Base-by-base conservation (phyloP, 2,797 vertebrate species). In the Eutrigla gurnardus region DNA sequence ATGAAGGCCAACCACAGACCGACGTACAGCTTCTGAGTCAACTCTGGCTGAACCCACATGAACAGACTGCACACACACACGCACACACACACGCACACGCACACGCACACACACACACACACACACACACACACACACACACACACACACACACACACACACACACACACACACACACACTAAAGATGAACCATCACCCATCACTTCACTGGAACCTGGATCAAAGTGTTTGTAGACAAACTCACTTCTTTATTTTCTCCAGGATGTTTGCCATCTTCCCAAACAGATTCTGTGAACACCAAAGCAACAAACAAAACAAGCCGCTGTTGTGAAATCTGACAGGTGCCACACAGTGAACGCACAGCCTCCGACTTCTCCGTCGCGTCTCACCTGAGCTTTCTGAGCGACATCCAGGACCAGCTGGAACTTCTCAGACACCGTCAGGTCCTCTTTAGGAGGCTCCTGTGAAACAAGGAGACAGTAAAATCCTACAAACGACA, bases 201-300 rank as follows among this genome's bases (percentile, higher is more conserved):
- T 35, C 3, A 6, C 6, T 40, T 61, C 32, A 17, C 39, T 52
- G 5, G 17, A 45, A 60, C 36, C 8, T 49, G 10, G 6, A 63
- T 60, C 7, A 1, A 52, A 25, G 0, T n/a, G 12, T 11, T 39
- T 62, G 18, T 2, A 12, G 25, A 65, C 3, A 70, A 62, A 96
- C 97, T 95, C 85, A 99, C 98, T 99, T 99, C 88, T 97, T 99
- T 59, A 99, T 97, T 91, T 99, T 99, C 89, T 99, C 98, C 93
- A 99, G 91, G 87, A 98, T 96, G 88, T 98, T 97, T 1, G 98
- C 95, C 97, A 99, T 98, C 94, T 95, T 98, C 78, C 98, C 98
- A 86, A 99, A 99, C 53, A 99, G 94, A 87, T 99, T 99, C 98
- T 99, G 94, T 14, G 4, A 47, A 7, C 17, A 72, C 0, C 0